Base-by-base conservation (phyloP, 2,888 invertebrate species). In the Heliconius aoede region DNA sequence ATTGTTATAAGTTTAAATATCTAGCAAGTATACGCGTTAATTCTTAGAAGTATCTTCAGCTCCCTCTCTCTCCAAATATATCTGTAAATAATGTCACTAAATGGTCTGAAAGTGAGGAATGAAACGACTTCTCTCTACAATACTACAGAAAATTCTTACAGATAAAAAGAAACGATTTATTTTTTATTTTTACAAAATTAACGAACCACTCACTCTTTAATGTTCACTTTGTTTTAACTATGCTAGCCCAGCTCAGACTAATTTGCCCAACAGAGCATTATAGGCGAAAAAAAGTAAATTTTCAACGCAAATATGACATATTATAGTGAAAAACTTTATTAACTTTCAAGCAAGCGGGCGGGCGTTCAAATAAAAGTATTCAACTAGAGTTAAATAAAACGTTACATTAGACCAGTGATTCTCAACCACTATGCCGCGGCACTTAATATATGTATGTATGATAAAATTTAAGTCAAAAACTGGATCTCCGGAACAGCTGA, bases 371-470 rank as follows among this genome's bases (percentile, higher is more conserved):
- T 78, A 78, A 72, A 76, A 76, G 55, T 76, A 65, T 76, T 67
- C 76, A 72, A 65, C 71, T 72, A 76, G 78, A 67, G 64, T 74
- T 76, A 76, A 78, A 73, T 76, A 76, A 76, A 76, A 78, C 65
- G 72, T 78, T 76, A 78, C 78, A 76, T 73, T 40, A 65, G 65
- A 15, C 13, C 65, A 65, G 65, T 24, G 36, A 13, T 40, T 24
- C 15, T 65, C 65, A 65, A 65, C 18, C 36, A 30, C 9, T 4
- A 21, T 30, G 28, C 26, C 61, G n/a, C n/a, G n/a, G n/a, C n/a
- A n/a, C n/a, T n/a, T n/a, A n/a, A n/a, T n/a, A n/a, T n/a, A n/a
- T n/a, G n/a, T n/a, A n/a, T n/a, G n/a, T n/a, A n/a, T n/a, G n/a
- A n/a, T n/a, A n/a, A n/a, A n/a, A n/a, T n/a, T n/a, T n/a, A n/a